phyloP scores from a whole-genome alignment of 2,113 vertebrate genomes.

The Colinus virginianus region DNA sequence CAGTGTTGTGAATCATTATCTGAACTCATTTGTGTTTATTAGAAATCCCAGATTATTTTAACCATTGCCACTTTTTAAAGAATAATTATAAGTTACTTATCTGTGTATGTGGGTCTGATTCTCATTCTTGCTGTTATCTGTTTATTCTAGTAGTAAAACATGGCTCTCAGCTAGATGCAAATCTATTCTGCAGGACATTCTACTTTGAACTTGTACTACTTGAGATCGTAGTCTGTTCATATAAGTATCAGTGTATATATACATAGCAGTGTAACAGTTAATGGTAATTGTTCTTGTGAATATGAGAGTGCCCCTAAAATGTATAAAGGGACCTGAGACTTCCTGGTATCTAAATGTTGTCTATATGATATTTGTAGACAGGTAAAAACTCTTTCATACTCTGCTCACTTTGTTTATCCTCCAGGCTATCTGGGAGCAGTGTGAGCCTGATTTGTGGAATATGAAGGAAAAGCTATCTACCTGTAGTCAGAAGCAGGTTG shows the following conservation, averaged over 20 bases:
- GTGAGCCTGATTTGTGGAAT: background rate
- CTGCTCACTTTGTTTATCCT: background rate
- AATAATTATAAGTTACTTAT: background rate
- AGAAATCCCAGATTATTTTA: background rate
- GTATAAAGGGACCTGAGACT: background rate
- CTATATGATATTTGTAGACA: background rate
- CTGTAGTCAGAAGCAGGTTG: background rate
- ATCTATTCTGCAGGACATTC: background rate
- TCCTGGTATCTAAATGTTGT: background rate
- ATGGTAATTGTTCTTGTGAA: background rate
- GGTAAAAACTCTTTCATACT: background rate
- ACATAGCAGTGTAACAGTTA: background rate
- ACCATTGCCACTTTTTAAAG: background rate
- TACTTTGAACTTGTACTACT: fast-evolving
- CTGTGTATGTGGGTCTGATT: background rate
- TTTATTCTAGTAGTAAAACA: background rate
- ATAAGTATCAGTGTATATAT: background rate
- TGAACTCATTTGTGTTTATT: constrained; percentile 8
- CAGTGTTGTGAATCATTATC: constrained; percentile 45
- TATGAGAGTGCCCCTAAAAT: background rate
- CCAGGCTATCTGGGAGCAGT: background rate
- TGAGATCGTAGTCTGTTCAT: background rate
- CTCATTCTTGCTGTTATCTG: background rate
- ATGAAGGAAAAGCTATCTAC: background rate
- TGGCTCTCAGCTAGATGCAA: background rate